These are phyloP conservation scores for Pelecanoides urinatrix DNA, from an alignment of 2,113 vertebrate species.

Conservation along the genomic window DNA sequence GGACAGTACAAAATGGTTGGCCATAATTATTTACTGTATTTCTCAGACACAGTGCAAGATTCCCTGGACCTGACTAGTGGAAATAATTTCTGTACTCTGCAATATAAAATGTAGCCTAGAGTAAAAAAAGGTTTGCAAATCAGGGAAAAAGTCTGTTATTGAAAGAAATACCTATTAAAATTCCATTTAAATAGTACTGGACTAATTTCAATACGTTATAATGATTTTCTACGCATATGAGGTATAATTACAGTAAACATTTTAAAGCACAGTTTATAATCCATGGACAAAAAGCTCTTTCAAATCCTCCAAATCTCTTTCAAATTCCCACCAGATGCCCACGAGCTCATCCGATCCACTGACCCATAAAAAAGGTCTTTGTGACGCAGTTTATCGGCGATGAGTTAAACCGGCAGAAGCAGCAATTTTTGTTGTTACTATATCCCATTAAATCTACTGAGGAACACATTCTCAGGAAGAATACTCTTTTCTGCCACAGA, in stretches of 20 bases:
- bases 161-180: neutral
- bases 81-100: neutral
- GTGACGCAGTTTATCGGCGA: accelerated
- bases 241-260: neutral
- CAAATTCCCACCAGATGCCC: neutral
- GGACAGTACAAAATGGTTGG: neutral
- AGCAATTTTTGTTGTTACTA: neutral
- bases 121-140: neutral
- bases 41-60: neutral
- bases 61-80: neutral
- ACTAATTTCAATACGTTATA: neutral
- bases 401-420: neutral
- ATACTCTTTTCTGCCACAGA: neutral
- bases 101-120: neutral
- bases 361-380: neutral
- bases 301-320: neutral
- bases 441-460: neutral
- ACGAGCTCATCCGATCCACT: neutral
- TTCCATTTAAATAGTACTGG: neutral
- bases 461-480: neutral
- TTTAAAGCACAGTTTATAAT: neutral
- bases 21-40: neutral
- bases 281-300: neutral
- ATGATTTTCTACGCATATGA: neutral
- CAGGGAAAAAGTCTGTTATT: neutral